Evolutionary conservation across 2,888 invertebrate species (phyloP), one percentile per base, ranked within the genome.

Genomic region (Amblyteles armatorius): DNA sequence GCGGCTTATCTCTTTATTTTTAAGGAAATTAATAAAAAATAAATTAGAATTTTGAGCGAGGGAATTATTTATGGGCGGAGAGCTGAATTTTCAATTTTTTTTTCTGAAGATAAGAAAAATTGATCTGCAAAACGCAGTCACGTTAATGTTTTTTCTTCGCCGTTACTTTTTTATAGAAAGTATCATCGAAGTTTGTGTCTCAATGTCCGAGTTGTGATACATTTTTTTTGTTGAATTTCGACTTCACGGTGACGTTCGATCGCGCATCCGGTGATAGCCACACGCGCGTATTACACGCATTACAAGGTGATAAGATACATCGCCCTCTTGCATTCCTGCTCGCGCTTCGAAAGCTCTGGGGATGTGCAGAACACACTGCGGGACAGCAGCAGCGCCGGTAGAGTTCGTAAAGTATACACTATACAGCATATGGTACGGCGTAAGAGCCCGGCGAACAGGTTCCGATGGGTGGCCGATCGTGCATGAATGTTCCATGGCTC

Each of bases 401-500:
- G 63, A 82, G 71, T 82, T 65, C 48, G 77, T 63, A 52, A 76
- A 71, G 55, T 80, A 74, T 67, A 68, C 19, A 72, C 9, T 72
- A 79, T 79, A 63, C 29, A 57, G 48, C 36, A 50, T 33, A 79
- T 36, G 22, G 16, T 33, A 55, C 57, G 26, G 33, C 13, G 11
- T 40, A 50, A 55, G 48, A 50, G 55, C 22, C n/a, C 33, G 73
- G 57, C 73, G 76, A 76, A 76, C 87, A 50, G 87, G 85, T 88
- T 91, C 87, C 87, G 90, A 90, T 89, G 89, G 91, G 89, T 90
- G 90, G 90, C 90, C 90, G 89, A 89, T 89, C 90, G 88, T 87
- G 90, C 91, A 91, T 91, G 91, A 92, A 92, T 92, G 91, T 92
- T 92, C 92, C 92, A 91, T 92, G 91, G 89, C 90, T 92, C 89